Conservation (phyloP, 1,140 invertebrate species). For the Orius insidiosus region DNA sequence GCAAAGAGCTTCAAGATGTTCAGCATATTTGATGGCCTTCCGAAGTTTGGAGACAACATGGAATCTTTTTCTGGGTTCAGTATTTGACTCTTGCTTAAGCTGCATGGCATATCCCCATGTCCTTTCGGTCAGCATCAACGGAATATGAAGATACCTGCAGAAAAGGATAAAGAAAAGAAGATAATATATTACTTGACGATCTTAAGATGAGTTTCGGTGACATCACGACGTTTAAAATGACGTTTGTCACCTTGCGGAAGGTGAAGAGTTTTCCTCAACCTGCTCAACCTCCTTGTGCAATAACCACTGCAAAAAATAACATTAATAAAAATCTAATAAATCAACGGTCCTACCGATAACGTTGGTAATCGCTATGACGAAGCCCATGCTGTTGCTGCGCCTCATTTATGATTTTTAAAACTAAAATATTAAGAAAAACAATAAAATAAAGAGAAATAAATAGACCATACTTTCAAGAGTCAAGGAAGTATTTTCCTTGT, state of each 20-base stretch:
- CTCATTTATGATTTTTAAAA: conserved; percentile 85
- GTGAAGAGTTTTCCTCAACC: conserved; percentile 82
- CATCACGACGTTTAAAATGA: conserved; percentile 74
- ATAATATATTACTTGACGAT: conserved; percentile 44
- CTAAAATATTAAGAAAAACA: conserved; percentile 30
- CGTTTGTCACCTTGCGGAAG: conserved; percentile 79
- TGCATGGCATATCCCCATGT: conserved; percentile 97
- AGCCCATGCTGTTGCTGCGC: conserved; percentile 95
- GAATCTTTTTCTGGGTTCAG: conserved; percentile 84
- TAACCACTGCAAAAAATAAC: conserved; percentile 55
- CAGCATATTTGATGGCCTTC: conserved; percentile 79
- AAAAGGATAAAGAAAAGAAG: conserved; percentile 5
- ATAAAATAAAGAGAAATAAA: no score
- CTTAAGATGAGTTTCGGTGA: conserved; percentile 58
- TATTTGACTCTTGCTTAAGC: conserved; percentile 82
- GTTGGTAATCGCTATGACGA: conserved; percentile 89
- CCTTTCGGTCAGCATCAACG: conserved; percentile 75
- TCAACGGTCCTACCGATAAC: conserved; percentile 53
- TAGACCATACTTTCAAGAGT: no score
- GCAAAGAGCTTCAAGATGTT: conserved; percentile 70
- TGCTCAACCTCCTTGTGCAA: conserved; percentile 71
- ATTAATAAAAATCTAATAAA: background rate
- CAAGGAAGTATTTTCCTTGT: no score
- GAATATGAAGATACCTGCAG: conserved; percentile 71
- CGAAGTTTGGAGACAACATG: conserved; percentile 71